Percentiles rank a stretch among this genome's conserved stretches.
Evolutionary conservation across 2,888 invertebrate species (phyloP).

Genomic region (Sarcophaga caerulescens): DNA sequence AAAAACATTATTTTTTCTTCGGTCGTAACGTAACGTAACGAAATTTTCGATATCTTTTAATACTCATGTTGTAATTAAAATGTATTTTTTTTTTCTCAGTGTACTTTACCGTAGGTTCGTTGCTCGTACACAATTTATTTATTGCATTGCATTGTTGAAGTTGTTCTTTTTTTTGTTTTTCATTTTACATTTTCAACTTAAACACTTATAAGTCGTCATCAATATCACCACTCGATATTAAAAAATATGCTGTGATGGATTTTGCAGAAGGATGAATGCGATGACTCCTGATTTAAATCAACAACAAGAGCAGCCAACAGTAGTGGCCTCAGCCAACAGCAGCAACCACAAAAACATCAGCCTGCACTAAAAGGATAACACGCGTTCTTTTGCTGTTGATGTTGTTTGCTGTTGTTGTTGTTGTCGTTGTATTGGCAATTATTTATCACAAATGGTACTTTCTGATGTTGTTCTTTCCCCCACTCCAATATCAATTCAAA

Average conservation of each 20-base stretch:
- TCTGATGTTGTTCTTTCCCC: slow-evolving; percentile 12
- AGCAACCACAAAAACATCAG: slow-evolving; percentile 65
- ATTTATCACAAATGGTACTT: slow-evolving; percentile 44
- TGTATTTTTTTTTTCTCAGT: neutral
- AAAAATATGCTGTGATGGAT: neutral
- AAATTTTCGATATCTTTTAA: no score
- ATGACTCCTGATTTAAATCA: slow-evolving; percentile 41
- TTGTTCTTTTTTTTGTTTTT: neutral
- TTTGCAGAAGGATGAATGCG: neutral
- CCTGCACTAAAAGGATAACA: slow-evolving; percentile 65
- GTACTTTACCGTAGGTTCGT: slow-evolving; percentile 9
- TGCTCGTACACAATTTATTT: neutral
- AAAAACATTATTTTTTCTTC: no score
- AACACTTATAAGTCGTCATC: slow-evolving; percentile 59
- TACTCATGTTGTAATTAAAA: no score
- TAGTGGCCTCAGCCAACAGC: neutral
- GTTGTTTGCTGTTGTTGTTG: neutral
- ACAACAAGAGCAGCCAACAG: slow-evolving; percentile 22
- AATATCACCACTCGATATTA: slow-evolving; percentile 12
- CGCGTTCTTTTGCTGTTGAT: slow-evolving; percentile 13
- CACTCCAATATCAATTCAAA: neutral
- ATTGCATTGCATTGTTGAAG: slow-evolving; percentile 27
- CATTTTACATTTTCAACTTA: slow-evolving; percentile 40
- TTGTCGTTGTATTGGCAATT: slow-evolving; percentile 45
- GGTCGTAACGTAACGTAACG: no score